These are phyloP conservation scores for Spialia ferax DNA, from an alignment of 2,888 invertebrate species.

Conservation along the genomic window DNA sequence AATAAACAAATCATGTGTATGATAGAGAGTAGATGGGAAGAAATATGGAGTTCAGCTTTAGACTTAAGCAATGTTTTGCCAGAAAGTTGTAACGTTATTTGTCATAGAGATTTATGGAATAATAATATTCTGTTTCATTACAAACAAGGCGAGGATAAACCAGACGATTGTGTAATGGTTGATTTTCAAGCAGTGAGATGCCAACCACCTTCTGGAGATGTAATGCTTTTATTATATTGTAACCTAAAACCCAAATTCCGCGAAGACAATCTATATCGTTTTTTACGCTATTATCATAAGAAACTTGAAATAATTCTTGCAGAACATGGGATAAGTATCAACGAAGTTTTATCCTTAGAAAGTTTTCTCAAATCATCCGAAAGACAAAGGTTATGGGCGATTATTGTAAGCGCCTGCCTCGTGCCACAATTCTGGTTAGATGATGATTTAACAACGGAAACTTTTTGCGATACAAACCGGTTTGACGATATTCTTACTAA, in stretches of 20 bases:
- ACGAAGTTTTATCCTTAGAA: conserved; percentile 67
- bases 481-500: conserved; percentile 85
- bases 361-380: conserved; percentile 76
- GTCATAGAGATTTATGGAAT: conserved; percentile 88
- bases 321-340: conserved; percentile 66
- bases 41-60: conserved; percentile 65
- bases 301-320: conserved; percentile 74
- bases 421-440: conserved; percentile 84
- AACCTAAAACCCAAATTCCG: conserved; percentile 80
- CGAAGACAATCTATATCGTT: conserved; percentile 73
- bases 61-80: conserved; percentile 59
- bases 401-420: conserved; percentile 85
- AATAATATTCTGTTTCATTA: conserved; percentile 88
- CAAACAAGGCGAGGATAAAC: conserved; percentile 54
- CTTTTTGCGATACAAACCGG: conserved; percentile 76
- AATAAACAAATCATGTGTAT: conserved; percentile 49
- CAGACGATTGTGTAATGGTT: conserved; percentile 87
- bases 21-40: conserved; percentile 63
- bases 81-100: conserved; percentile 80
- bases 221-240: conserved; percentile 85
- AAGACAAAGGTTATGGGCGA: conserved; percentile 82
- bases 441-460: conserved; percentile 72
- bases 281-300: conserved; percentile 86
- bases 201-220: conserved; percentile 89
- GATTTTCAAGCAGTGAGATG: conserved; percentile 90